Evolutionary conservation across 1,140 invertebrate species (phyloP).

Genomic region (Philotrypesis tridentata): DNA sequence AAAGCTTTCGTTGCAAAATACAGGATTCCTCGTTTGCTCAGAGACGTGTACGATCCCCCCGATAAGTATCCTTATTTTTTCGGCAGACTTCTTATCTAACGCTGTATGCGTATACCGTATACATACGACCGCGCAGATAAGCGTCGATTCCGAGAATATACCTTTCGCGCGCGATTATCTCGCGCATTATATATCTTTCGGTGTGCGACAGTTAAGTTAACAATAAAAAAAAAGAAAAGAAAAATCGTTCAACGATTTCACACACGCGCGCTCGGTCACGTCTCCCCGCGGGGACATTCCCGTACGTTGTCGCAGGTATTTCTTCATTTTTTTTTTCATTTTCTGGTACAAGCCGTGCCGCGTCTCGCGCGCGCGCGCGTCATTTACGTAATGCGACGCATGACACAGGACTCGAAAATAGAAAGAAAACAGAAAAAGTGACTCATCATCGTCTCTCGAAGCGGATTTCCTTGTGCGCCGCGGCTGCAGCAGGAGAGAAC

Average conservation of each 20-base stretch:
- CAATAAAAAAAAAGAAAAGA: neutral
- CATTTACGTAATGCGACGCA: neutral
- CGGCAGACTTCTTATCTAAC: neutral
- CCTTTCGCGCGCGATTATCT: too few species aligned
- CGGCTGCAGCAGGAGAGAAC: neutral
- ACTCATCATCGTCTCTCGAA: slow-evolving; percentile 24
- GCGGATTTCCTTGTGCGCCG: slow-evolving; percentile 22
- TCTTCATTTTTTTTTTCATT: neutral
- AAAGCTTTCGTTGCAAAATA: neutral
- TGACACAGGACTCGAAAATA: neutral
- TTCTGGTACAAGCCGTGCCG: too few species aligned
- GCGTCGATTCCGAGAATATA: neutral
- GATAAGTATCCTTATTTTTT: neutral
- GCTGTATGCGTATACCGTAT: too few species aligned
- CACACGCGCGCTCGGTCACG: too few species aligned
- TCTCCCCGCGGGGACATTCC: too few species aligned
- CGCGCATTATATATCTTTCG: too few species aligned
- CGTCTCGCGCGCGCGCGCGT: neutral
- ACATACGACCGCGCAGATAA: neutral
- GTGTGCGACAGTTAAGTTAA: too few species aligned
- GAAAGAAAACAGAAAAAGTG: slow-evolving; percentile 22
- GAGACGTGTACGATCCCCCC: too few species aligned
- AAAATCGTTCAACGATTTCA: neutral
- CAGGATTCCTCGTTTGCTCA: neutral
- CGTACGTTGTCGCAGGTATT: too few species aligned